Base-by-base conservation (phyloP, 2,888 invertebrate species). In the Trichacis sp. region DNA sequence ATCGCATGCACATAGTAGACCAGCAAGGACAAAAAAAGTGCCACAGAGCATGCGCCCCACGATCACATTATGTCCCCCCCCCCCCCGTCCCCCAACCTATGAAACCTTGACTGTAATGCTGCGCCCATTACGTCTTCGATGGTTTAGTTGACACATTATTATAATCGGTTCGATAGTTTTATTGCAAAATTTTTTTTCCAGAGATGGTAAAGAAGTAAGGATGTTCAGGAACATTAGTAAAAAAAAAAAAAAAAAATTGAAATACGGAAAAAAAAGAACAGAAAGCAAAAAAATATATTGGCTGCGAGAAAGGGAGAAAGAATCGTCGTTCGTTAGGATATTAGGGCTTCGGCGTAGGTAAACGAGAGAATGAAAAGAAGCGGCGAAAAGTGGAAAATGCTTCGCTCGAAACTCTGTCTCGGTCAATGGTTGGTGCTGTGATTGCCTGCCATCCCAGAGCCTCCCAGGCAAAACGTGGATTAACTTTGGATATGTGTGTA, bases 401-500 rank as follows among this genome's bases (percentile, higher is more conserved):
- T 81, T 78, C 78, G 77, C 78, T 75, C 74, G 78, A 74, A 80
- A 79, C 72, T 77, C 76, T 76, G 76, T 81, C 80, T 78, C 81
- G 77, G 76, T 83, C 83, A 80, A 82, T 84, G 83, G 83, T 84
- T 81, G 82, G 83, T 83, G 83, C 83, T 83, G 83, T 81, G 83
- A 81, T 83, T 84, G 84, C 83, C 84, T 83, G 84, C 84, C 83
- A 82, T 82, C 81, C 80, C 77, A 81, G 82, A 83, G 81, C 80
- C 78, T 75, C 68, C 75, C 79, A 80, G 83, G 83, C 81, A 81
- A 77, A 80, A 82, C 80, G 82, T 84, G 80, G 84, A 84, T 84
- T 84, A 84, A 84, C 84, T 79, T 78, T 84, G 81, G 84, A 83
- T 83, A 81, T 84, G 82, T 84, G 84, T 86, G 85, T 89, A 87